These are phyloP conservation scores for Eumacrocentrus americanus DNA, from an alignment of 2,888 invertebrate species.

Conservation along the genomic window DNA sequence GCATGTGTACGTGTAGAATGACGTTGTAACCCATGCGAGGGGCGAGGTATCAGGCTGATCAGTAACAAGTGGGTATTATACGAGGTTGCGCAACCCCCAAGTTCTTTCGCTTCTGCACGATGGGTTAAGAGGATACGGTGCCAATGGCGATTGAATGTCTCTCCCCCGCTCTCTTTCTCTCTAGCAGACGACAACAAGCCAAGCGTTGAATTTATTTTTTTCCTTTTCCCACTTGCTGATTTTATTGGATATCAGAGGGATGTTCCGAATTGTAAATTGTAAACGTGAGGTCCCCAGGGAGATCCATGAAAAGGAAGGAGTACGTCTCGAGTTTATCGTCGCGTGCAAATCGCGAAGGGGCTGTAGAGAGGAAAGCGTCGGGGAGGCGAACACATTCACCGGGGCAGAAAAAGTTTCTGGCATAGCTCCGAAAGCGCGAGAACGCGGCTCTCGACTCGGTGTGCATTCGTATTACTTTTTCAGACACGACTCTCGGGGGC, in stretches of 20 bases:
- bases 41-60: conserved; percentile 46
- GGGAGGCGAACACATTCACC: conserved; percentile 27
- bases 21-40: conserved; percentile 28
- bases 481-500: conserved; percentile 37
- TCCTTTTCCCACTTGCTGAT: conserved; percentile 26
- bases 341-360: conserved; percentile 36
- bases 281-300: background rate
- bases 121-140: background rate
- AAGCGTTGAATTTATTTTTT: background rate
- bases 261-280: conserved; percentile 8
- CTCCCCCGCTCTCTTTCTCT: too few relatives aligned
- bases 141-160: background rate
- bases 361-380: conserved; percentile 30
- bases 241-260: conserved; percentile 24
- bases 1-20: conserved; percentile 15
- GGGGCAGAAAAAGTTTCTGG: conserved; percentile 37
- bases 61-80: conserved; percentile 58
- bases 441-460: conserved; percentile 11
- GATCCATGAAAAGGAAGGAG: conserved; percentile 7
- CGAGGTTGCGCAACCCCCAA: conserved; percentile 35
- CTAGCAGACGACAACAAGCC: too few relatives aligned
- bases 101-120: conserved; percentile 15
- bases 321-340: conserved; percentile 32
- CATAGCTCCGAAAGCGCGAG: conserved; percentile 36
- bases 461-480: conserved; percentile 45